Evolutionary conservation across 37 sponge, comb jelly and placozoan species (phyloP), one percentile per base, ranked within the genome.

Genomic region (Eunapius fragilis): DNA sequence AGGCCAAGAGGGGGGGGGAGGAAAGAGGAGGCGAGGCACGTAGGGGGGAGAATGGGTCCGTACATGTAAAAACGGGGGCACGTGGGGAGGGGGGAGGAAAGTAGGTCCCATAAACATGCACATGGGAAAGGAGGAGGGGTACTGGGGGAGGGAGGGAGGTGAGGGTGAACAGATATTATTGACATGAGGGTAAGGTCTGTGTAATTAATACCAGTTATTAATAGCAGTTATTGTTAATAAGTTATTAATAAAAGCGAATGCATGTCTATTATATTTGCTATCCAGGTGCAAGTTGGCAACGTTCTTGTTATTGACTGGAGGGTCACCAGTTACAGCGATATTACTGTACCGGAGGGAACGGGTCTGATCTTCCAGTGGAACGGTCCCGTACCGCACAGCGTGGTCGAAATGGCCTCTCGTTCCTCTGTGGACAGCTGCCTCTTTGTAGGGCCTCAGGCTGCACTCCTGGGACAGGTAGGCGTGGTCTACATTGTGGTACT

Each of bases 321-420:
- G 0, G 14, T 91, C 22, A 22, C 19, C 22, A n/a, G 7, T 37
- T 88, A 94, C 72, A 35, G 36, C 26, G 91, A 89, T 67, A 71
- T 94, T 48, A 79, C 89, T 34, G 71, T 94, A 13, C 17, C 86
- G 9, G 67, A 71, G 28, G 92, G 91, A 0, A 88, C 86, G 4
- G 88, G 89, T 14, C 75, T 94, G 58, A 70, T 87, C 25, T 94
- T 94, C 80, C 31, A 71, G 71, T 94, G 95, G 95, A 34, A 23
- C 70, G 75, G 85, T 19, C 28, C 80, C 14, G 70, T 78, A 11
- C 1, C 23, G 11, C 95, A 94, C 78, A 84, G 91, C 30, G 41
- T 94, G 34, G 37, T 88, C 25, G 92, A 94, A 50, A 85, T 94
- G 84, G 31, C 81, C 26, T 74, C 85, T 17, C 37, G 26, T 10